Evolutionary conservation across 2,113 vertebrate genomes (phyloP), one percentile per base, ranked within the genome.

Genomic region (Butastur rufipennis): DNA sequence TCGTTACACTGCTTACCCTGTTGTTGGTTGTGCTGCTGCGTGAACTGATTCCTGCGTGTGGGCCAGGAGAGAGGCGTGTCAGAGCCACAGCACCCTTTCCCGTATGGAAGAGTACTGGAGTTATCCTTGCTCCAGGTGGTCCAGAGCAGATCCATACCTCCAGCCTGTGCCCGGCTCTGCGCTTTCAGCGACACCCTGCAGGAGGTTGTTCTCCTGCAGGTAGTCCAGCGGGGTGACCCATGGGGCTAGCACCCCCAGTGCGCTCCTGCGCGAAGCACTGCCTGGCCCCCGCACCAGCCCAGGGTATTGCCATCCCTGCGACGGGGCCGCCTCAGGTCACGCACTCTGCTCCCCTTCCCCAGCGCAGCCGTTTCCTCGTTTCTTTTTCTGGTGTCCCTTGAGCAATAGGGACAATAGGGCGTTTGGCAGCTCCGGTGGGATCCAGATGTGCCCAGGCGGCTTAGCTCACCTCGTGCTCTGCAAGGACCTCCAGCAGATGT

Each of bases 251-350:
- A 32, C 29, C n/a, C 36, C 34, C 19, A n/a, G 32, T 1, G 2
- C 0, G 0, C 11, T 9, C 31, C 67, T 34, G 48, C 16, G 19
- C 5, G 0, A 43, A 70, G 14, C n/a, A 5, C 26, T 23, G 68
- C 47, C 53, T 27, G 42, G 15, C 25, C 26, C 50, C 62, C 7
- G 14, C 1, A 0, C 16, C 50, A 48, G 62, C 23, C 10, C n/a
- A 16, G 27, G 29, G 25, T 27, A 27, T 3, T 42, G 22, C 56
- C 5, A 26, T 23, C 10, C 11, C 14, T 16, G 48, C 0, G 5
- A 67, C 0, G 1, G 14, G 62, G 82, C 56, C 56, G 55, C n/a
- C n/a, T 92, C 48, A 40, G 75, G 67, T 88, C 67, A 63, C 0
- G 0, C 32, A 15, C 80, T 71, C 65, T 63, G 58, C 38, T 72